Base-by-base conservation (phyloP, 2,888 invertebrate species). In the Aporophyla nigra region DNA sequence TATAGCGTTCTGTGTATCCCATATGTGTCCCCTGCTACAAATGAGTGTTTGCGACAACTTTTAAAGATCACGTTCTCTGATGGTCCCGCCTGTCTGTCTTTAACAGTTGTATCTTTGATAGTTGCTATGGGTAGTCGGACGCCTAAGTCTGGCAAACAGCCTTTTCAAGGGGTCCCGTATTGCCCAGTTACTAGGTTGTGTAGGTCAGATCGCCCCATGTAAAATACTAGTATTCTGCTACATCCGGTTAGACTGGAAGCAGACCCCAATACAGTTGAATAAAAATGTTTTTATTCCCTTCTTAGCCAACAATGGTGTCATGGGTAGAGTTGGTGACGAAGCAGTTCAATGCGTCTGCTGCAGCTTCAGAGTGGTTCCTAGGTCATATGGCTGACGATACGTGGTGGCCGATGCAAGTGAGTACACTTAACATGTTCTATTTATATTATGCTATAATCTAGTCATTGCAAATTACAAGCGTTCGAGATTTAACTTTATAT, bases 301-400 rank as follows among this genome's bases (percentile, higher is more conserved):
- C 10, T 2, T 68, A 98, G 98, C 99, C 99, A 9, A 99, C 99
- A 1, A 99, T 99, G 98, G 98, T 99, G 62, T 99, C 99, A 86
- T 99, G 99, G 99, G 99, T 99, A 78, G 99, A 99, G 93, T 94
- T 99, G 81, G 97, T 99, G 51, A 99, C 99, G 14, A 99, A 99
- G 91, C 99, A 99, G 94, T 99, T 99, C 93, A 99, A 99, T 94
- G 98, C 98, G 61, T 99, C 99, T 65, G 98, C 98, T 85, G 98
- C 98, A 71, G 98, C 99, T 2, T 98, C 98, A 71, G 98, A 99
- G 93, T 99, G 99, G 98, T 99, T 99, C 93, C 96, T 99, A 72
- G 98, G 99, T 80, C 98, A 99, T 92, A 99, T 99, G 99, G 98
- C 99, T 0, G 97, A 98, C 80, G 98, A 99, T 92, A 99, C 99